phyloP scores from a whole-genome alignment of 1,140 invertebrate species.

The Ladona fulva region DNA sequence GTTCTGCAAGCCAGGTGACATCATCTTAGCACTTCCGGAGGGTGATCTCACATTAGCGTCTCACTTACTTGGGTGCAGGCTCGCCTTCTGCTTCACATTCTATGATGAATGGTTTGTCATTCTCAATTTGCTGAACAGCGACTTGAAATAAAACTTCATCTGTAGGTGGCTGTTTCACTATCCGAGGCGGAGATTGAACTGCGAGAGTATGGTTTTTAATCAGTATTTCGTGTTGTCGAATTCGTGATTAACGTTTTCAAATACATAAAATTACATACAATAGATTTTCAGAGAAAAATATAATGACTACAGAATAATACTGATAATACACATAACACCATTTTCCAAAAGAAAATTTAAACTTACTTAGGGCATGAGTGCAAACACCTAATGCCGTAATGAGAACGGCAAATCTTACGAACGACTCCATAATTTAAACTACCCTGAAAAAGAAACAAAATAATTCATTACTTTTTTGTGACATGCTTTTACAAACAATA shows the following conservation, averaged over 20 bases:
- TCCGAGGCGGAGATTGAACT: conserved; percentile 73
- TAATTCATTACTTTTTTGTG: background rate
- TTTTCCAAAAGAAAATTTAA: background rate
- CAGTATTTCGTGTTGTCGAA: background rate
- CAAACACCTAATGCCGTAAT: background rate
- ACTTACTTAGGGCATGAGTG: background rate
- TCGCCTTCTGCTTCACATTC: conserved; percentile 91
- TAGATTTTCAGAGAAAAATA: background rate
- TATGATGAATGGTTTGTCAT: conserved; percentile 87
- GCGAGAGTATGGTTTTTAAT: conserved; percentile 16
- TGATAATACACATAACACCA: too few relatives aligned
- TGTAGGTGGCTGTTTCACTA: conserved; percentile 81
- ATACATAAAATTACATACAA: background rate
- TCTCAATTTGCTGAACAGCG: conserved; percentile 63
- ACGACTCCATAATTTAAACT: background rate
- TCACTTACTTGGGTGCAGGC: conserved; percentile 71
- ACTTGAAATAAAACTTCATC: conserved; percentile 89
- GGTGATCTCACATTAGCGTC: background rate
- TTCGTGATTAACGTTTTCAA: background rate
- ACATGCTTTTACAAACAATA: too few relatives aligned
- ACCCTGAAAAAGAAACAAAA: background rate
- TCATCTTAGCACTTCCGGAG: conserved; percentile 8
- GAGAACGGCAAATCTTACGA: background rate
- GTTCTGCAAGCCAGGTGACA: background rate
- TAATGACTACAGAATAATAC: too few relatives aligned